Percentiles rank a stretch among this genome's conserved stretches.
These are phyloP conservation scores for Pogonognathellus flavescens DNA, from an alignment of 1,140 invertebrate genomes.

Conservation along the genomic window DNA sequence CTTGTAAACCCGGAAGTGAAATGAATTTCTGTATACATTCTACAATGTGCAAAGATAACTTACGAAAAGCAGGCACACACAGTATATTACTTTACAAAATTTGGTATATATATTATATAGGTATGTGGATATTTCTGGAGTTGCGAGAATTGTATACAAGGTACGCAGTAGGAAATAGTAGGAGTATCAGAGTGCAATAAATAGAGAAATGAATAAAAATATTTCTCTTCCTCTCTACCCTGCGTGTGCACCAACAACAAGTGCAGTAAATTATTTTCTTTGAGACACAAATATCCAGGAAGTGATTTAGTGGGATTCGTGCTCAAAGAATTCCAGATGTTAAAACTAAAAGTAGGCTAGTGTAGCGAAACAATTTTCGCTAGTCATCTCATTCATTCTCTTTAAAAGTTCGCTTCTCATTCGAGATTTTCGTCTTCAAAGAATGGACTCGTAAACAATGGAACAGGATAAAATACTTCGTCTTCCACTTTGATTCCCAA, in stretches of 20 bases:
- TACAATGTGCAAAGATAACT: not conserved
- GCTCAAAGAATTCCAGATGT: constrained; percentile 37
- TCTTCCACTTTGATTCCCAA: not conserved
- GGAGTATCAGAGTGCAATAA: too few relatives aligned
- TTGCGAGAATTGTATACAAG: not conserved
- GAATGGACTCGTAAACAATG: not conserved
- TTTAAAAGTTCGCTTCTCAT: not conserved
- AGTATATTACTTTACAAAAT: too few relatives aligned
- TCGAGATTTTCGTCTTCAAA: not conserved
- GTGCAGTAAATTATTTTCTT: constrained; percentile 45
- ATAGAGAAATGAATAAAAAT: not conserved
- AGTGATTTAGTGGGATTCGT: constrained; percentile 46
- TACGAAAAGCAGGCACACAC: too few relatives aligned
- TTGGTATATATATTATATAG: too few relatives aligned
- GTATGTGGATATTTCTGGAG: not conserved
- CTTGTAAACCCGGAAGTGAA: constrained; percentile 28
- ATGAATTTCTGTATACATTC: not conserved
- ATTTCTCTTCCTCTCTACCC: not conserved
- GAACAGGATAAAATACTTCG: not conserved
- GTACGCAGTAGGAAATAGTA: too few relatives aligned
- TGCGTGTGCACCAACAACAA: constrained; percentile 16
- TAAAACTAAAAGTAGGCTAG: constrained; percentile 30
- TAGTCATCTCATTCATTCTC: not conserved
- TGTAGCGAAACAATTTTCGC: not conserved
- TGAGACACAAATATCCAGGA: constrained; percentile 40